phyloP scores from a whole-genome alignment of 1,140 invertebrate genomes.

The Odontomachus brunneus region DNA sequence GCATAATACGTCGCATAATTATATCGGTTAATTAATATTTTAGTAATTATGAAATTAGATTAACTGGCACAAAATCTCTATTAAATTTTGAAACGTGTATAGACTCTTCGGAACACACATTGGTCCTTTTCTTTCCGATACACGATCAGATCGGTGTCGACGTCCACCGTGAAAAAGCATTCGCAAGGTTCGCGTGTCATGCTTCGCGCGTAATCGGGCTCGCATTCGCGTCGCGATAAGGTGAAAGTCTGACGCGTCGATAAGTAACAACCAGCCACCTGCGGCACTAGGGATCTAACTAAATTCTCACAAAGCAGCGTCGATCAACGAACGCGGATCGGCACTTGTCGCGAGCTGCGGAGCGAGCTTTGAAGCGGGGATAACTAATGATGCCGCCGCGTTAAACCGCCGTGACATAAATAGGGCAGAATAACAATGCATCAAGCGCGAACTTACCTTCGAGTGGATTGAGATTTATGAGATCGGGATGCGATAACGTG shows the following conservation, averaged over 20 bases:
- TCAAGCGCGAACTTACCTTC: slow-evolving; percentile 42
- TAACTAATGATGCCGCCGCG: slow-evolving; percentile 40
- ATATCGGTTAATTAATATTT: too few species aligned
- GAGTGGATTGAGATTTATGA: slow-evolving; percentile 58
- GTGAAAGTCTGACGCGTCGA: slow-evolving; percentile 63
- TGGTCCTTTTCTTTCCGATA: too few species aligned
- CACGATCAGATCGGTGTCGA: slow-evolving; percentile 1
- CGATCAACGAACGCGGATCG: slow-evolving; percentile 19
- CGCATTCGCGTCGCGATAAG: slow-evolving; percentile 52
- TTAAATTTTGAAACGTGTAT: too few species aligned
- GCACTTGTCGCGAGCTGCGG: slow-evolving; percentile 30
- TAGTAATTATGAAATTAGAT: too few species aligned
- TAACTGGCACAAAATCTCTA: too few species aligned
- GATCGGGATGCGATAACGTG: slow-evolving; percentile 38
- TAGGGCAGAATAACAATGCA: slow-evolving; percentile 49
- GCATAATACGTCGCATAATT: too few species aligned
- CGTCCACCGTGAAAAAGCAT: slow-evolving; percentile 26
- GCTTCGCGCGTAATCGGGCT: slow-evolving; percentile 22
- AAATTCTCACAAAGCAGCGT: not conserved
- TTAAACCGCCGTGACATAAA: slow-evolving; percentile 38
- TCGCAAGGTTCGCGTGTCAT: slow-evolving; percentile 25
- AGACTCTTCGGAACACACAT: too few species aligned
- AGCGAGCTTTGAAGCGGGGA: slow-evolving; percentile 26
- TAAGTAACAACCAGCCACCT: slow-evolving; percentile 56
- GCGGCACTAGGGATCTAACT: slow-evolving; percentile 23